A percentile compares a stretch with the other conserved stretches of the same genome.
phyloP scores from a whole-genome alignment of 2,797 vertebrate species.

The Poecilia picta region DNA sequence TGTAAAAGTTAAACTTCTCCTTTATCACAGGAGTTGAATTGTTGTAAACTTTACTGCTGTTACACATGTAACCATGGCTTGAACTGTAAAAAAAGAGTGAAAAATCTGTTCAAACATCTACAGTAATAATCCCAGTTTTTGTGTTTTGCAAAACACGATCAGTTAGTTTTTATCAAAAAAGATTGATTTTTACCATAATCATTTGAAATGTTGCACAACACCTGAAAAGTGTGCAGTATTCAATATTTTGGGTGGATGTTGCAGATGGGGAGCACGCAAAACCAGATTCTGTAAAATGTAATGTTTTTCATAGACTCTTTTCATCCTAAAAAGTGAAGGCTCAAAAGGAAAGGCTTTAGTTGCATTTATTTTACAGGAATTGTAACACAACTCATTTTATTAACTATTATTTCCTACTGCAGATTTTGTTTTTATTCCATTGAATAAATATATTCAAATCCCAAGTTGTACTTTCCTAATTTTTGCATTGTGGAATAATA shows the following conservation, averaged over 20 bases:
- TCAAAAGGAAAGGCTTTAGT: not conserved
- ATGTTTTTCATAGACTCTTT: not conserved
- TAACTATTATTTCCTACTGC: not conserved
- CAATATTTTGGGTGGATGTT: no score
- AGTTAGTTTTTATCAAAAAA: not conserved
- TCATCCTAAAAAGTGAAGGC: not conserved
- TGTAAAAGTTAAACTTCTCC: no score
- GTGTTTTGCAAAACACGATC: no score
- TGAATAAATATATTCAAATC: not conserved
- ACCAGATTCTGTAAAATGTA: not conserved
- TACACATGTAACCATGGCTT: no score
- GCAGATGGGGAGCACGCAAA: not conserved
- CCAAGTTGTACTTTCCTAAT: not conserved
- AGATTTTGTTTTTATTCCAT: not conserved
- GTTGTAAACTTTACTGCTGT: no score
- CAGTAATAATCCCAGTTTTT: not conserved
- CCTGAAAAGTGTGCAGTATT: no score
- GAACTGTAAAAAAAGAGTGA: not conserved
- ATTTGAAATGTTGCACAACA: not conserved
- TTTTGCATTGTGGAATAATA: constrained; percentile 3
- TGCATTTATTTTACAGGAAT: not conserved
- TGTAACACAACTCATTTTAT: not conserved
- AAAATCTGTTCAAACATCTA: not conserved
- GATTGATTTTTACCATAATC: not conserved
- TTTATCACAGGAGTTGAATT: no score